Conservation (phyloP, 2,888 invertebrate species). For the Mythimna pallens region DNA sequence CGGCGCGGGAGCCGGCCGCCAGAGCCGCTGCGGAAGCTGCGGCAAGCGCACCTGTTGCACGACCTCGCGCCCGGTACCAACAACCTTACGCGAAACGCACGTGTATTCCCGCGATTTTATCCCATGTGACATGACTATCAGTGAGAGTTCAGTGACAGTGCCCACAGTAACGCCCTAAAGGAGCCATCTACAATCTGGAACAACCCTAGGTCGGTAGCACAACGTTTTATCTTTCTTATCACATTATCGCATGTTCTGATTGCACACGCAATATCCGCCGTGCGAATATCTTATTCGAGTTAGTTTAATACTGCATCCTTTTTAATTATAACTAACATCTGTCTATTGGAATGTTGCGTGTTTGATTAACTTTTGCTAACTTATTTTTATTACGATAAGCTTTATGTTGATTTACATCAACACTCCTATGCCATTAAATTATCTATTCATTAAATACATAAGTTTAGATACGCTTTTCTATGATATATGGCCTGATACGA, state of each 20-base stretch:
- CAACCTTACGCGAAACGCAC: constrained; percentile 65
- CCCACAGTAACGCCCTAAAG: constrained; percentile 54
- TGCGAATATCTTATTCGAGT: constrained; percentile 74
- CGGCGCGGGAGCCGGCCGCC: constrained; percentile 71
- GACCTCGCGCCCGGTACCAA: constrained; percentile 62
- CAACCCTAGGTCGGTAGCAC: constrained; percentile 85
- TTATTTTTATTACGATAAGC: constrained; percentile 11
- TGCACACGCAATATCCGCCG: constrained; percentile 78
- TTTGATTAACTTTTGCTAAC: constrained; percentile 11
- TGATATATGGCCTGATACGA: background rate
- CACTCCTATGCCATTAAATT: constrained; percentile 5
- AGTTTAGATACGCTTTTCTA: constrained; percentile 3
- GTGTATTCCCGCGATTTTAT: constrained; percentile 55
- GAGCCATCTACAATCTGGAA: constrained; percentile 77
- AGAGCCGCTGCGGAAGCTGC: constrained; percentile 87
- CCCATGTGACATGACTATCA: constrained; percentile 78
- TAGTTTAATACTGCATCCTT: constrained; percentile 47
- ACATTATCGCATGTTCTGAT: constrained; percentile 78
- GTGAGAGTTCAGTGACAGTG: constrained; percentile 85
- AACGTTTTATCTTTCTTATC: constrained; percentile 82
- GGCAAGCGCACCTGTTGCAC: constrained; percentile 83
- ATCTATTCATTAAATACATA: constrained; percentile 9
- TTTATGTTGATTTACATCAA: constrained; percentile 14
- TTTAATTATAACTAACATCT: constrained; percentile 34
- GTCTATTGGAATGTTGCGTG: constrained; percentile 2